Evolutionary conservation across 2,888 invertebrate species (phyloP), one percentile per base, ranked within the genome.

Genomic region (Chloroclysta siterata): DNA sequence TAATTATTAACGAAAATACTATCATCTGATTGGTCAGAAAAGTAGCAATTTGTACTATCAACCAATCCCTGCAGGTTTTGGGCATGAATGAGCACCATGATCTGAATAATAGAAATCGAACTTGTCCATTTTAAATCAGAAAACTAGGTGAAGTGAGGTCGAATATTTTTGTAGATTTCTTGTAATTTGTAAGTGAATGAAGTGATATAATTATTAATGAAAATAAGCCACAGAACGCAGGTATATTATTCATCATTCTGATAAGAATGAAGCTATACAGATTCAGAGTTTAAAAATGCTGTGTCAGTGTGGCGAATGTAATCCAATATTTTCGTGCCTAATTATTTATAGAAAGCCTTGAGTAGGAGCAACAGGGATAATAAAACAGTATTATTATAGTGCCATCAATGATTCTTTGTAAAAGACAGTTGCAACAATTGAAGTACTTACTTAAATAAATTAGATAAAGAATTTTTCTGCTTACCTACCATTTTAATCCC

Each of bases 281-380:
- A 13, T 46, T 7, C 8, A n/a, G 29, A 50, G 44, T 46, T 46
- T 33, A 48, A 70, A 76, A 69, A 58, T 76, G 79, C 77, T 69
- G 64, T 73, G 76, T 81, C 79, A 80, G 76, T 48, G 29, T 52
- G 17, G 55, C 28, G 44, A 42, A 39, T 47, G 57, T 56, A 69
- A 61, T 66, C 22, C 53, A 59, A 58, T 62, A 62, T 53, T 62
- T 63, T 65, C 33, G 66, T 69, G 63, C 60, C 36, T 50, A 66
- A 65, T 67, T 76, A 80, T 67, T 78, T 71, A 79, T 80, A 81
- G 79, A 80, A 73, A 69, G 66, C 76, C 75, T 79, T 74, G 69
- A 62, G 29, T 58, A 44, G 36, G 17, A 57, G 13, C 46, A 39
- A 17, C 36, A 53, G 48, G 48, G 57, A 64, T 56, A 55, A 46